Percentiles rank a stretch among this genome's conserved stretches.
These are phyloP conservation scores for Clusia tigrina DNA, from an alignment of 2,888 invertebrate species.

Conservation along the genomic window DNA sequence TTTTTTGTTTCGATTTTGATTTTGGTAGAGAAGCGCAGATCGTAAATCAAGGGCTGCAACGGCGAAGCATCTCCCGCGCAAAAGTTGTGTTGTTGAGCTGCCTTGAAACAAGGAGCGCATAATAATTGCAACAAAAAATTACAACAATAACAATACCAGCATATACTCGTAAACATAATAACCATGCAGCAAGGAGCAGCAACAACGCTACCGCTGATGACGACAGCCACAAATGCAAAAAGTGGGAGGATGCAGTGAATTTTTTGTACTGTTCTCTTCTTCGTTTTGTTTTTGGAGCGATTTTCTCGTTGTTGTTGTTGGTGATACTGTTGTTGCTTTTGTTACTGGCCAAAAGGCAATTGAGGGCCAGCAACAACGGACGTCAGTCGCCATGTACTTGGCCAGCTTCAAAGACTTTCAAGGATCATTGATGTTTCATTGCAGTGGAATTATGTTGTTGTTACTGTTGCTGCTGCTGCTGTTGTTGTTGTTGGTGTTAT, in stretches of 20 bases:
- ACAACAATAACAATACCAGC: too few species aligned
- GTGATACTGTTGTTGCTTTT: constrained; percentile 27
- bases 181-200: too few species aligned
- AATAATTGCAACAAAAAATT: too few species aligned
- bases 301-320: constrained; percentile 19
- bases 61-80: constrained; percentile 51
- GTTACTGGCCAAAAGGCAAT: constrained; percentile 32
- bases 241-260: too few species aligned
- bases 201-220: too few species aligned
- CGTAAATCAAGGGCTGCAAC: constrained; percentile 50
- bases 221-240: constrained; percentile 53
- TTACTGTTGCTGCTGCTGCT: constrained; percentile 30
- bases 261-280: not conserved
- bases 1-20: constrained; percentile 30
- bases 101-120: constrained; percentile 40
- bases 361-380: constrained; percentile 22
- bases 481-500: constrained; percentile 36
- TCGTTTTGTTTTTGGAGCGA: too few species aligned
- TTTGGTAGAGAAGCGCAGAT: constrained; percentile 15
- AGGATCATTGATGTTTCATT: too few species aligned
- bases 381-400: too few species aligned
- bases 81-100: constrained; percentile 38
- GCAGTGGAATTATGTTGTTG: too few species aligned
- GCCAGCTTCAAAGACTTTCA: too few species aligned
- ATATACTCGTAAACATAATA: too few species aligned